Base-by-base conservation (phyloP, 2,113 vertebrate species). In the Ariopsis seemanni region DNA sequence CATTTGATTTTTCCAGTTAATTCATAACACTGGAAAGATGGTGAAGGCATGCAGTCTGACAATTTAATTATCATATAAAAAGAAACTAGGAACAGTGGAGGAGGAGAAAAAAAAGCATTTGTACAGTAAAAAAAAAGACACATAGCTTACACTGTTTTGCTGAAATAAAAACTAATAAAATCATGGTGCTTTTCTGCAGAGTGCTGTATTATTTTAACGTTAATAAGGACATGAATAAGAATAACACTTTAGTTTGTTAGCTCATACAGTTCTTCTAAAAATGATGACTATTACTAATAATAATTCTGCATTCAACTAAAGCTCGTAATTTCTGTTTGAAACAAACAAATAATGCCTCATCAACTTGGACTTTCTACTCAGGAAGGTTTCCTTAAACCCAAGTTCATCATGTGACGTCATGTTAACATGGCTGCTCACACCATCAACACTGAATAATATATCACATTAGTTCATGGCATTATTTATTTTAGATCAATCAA, bases 1-100 rank as follows among this genome's bases (percentile, higher is more conserved):
- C n/a, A 78, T 88, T 85, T 85, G 52, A 89, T 85, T 85, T 42
- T 6, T 18, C 57, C 78, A 62, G 79, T 69, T 69, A 60, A 85
- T 78, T 85, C 74, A 83, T 85, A 85, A 60, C 55, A 50, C n/a
- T 25, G 77, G 50, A 85, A 30, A 65, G 82, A 85, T 27, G 79
- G 65, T 80, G 69, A 58, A 74, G 50, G n/a, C 30, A 42, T 62
- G 77, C 77, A 14, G 83, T 71, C 52, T 87, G 78, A 81, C 81
- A 82, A 74, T 65, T 78, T 85, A 83, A 89, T 89, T 87, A 60
- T 58, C 22, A 50, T 57, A 2, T 58, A 27, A 60, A 62, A 82
- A 72, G 55, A 34, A 72, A 22, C 27, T 9, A 14, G 62, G 25
- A 55, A 14, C 85, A 15, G 50, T 62, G 55, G 20, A 55, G 10